Percentiles rank a stretch among this genome's conserved stretches.
Conservation (phyloP, 1,140 invertebrate species). For the Diachasmimorpha longicaudata region DNA sequence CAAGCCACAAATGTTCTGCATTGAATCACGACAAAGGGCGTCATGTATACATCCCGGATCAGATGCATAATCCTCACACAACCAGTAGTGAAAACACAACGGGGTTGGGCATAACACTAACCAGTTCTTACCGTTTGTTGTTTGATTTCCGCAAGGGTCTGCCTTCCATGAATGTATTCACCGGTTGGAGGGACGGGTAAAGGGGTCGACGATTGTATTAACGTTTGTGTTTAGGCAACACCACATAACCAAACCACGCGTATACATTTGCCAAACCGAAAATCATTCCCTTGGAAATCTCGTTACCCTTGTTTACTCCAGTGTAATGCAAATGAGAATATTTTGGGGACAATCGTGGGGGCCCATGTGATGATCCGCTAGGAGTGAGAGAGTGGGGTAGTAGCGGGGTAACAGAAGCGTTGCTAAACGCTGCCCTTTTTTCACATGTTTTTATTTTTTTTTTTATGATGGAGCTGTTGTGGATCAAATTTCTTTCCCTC, state of each 20-base stretch:
- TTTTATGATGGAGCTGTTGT: background rate
- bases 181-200: background rate
- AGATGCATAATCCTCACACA: background rate
- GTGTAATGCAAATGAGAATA: conserved; percentile 51
- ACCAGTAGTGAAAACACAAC: background rate
- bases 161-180: background rate
- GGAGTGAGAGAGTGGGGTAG: background rate
- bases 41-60: background rate
- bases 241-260: conserved; percentile 23
- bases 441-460: background rate
- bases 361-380: background rate
- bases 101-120: background rate
- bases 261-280: conserved; percentile 16
- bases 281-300: conserved; percentile 42
- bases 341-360: background rate
- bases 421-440: background rate
- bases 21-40: background rate
- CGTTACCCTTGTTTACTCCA: conserved; percentile 48
- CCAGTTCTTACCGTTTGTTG: background rate
- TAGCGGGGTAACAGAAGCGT: background rate
- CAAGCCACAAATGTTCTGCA: background rate
- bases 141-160: background rate
- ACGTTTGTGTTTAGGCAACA: conserved; percentile 46
- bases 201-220: conserved; percentile 26
- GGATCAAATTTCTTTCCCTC: too few relatives aligned